Evolutionary conservation across 2,797 vertebrate species (phyloP), one percentile per base, ranked within the genome.

Genomic region (Manis pentadactyla): DNA sequence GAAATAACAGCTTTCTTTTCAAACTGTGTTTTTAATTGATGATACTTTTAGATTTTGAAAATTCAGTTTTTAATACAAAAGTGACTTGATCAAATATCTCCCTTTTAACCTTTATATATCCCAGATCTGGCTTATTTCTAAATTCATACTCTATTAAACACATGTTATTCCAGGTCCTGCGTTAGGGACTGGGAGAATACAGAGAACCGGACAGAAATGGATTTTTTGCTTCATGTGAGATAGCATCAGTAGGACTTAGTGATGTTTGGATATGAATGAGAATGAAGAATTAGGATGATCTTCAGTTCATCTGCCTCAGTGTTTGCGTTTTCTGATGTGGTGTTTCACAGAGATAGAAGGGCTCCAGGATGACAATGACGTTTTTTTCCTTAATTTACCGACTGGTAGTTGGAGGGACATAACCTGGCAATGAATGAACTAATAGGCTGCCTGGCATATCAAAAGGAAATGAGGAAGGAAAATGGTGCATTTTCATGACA

Each of bases 1-100:
- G 63, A 83, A 73, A 66, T 46, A 46, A 37, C 61, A 92, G 81
- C 25, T 78, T 93, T 90, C 85, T 96, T 88, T 96, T 97, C 68
- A 88, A 19, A 78, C 31, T 94, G 69, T 27, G 2, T 71, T 82
- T 96, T 95, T 89, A 59, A 84, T 77, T 92, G 18, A 39, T 92
- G 27, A 90, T 79, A 68, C 29, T 89, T 92, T 37, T 37, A 18
- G 66, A 34, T 77, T 87, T 90, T 82, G 66, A 84, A 93, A 88
- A n/a, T 74, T 79, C 27, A 95, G 66, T 77, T 94, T 96, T 87
- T 95, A 95, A 31, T 91, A 49, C n/a, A 61, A 46, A 46, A 91
- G 15, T 53, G 31, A 82, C 57, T 89, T 83, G 19, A 74, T 93
- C n/a, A 39, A 14, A 61, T 69, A 88, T n/a, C 14, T 82, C 9